phyloP scores from a whole-genome alignment of 2,113 vertebrate species.

The human (Homo sapiens) region GRCh38 chr20:9536001-9536500 shows the following conservation, averaged over 20 bases:
- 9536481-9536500: neutral
- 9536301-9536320: too few relatives aligned
- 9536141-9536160: neutral
- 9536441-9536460: neutral
- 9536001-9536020: neutral
- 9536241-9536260: neutral
- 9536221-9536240: neutral
- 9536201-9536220: neutral
- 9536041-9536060: neutral
- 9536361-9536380: neutral
- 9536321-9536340: neutral
- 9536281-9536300: neutral
- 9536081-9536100: neutral
- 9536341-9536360: neutral
- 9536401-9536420: neutral
- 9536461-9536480: neutral
- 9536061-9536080: neutral
- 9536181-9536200: neutral
- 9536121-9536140: neutral
- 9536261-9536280: neutral
- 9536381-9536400: neutral
- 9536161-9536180: neutral
- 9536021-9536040: neutral
- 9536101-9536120: neutral
- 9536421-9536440: neutral